Conservation (phyloP, 2,113 vertebrate species). For the Pithys albifrons region DNA sequence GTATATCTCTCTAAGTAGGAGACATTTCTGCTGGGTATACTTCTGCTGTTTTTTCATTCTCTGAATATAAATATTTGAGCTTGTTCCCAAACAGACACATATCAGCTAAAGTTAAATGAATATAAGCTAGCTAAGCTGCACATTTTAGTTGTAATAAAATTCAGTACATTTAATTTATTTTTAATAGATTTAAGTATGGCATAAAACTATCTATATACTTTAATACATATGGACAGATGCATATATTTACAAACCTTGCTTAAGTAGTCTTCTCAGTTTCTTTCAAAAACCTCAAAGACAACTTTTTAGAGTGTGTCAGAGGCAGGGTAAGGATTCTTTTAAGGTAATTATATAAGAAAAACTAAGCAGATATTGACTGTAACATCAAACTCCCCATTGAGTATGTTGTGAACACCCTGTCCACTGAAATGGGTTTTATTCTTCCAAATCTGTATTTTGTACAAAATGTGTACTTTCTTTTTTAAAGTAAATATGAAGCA, state of each 20-base stretch:
- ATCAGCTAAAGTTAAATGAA: neutral
- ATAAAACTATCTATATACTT: constrained; percentile 6
- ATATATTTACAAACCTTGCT: constrained; percentile 42
- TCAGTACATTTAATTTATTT: constrained; percentile 21
- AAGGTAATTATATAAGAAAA: constrained; percentile 27
- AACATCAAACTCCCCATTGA: constrained; percentile 1
- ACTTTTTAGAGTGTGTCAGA: too few relatives aligned
- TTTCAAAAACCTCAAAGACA: neutral
- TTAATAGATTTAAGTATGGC: constrained; percentile 26
- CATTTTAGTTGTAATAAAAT: constrained; percentile 1
- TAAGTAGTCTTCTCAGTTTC: constrained; percentile 44
- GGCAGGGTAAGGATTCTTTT: constrained; percentile 11
- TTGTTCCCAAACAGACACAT: neutral
- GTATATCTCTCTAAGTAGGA: neutral
- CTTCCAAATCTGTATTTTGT: neutral
- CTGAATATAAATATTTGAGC: neutral
- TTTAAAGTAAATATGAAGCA: neutral
- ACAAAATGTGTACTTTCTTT: neutral
- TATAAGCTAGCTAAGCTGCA: neutral
- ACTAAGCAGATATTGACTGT: constrained; percentile 1
- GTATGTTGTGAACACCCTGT: neutral
- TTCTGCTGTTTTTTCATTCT: neutral
- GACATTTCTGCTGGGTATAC: neutral
- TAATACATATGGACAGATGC: constrained; percentile 38
- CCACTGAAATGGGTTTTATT: neutral